These are phyloP conservation scores for Folsomia manolachei DNA, from an alignment of 2,888 invertebrate species.

Conservation along the genomic window DNA sequence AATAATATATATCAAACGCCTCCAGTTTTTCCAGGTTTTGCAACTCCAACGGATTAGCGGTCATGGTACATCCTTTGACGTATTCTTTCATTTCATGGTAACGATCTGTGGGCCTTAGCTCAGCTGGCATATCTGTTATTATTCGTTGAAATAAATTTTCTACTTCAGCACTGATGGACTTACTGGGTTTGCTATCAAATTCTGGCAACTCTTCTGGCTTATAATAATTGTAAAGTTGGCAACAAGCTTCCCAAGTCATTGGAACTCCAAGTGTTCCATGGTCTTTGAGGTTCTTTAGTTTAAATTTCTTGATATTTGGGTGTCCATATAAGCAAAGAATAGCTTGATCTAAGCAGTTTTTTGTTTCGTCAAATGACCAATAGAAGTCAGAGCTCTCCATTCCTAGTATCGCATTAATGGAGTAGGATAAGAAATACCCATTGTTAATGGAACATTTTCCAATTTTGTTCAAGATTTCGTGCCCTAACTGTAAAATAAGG, in stretches of 20 bases:
- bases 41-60: background rate
- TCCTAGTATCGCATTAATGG: slow-evolving; percentile 69
- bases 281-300: slow-evolving; percentile 54
- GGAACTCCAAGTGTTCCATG: slow-evolving; percentile 35
- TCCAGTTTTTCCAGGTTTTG: background rate
- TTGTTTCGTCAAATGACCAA: slow-evolving; percentile 66
- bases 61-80: slow-evolving; percentile 16
- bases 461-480: slow-evolving; percentile 43
- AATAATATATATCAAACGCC: slow-evolving; percentile 74
- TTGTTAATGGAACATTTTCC: slow-evolving; percentile 56
- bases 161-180: slow-evolving; percentile 78
- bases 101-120: slow-evolving; percentile 62
- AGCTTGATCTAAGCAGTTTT: slow-evolving; percentile 78
- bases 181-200: slow-evolving; percentile 70
- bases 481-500: slow-evolving; percentile 47
- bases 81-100: slow-evolving; percentile 28
- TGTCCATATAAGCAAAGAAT: slow-evolving; percentile 82
- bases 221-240: slow-evolving; percentile 67
- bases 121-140: slow-evolving; percentile 65
- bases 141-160: slow-evolving; percentile 72
- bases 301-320: slow-evolving; percentile 67
- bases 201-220: slow-evolving; percentile 75
- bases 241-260: slow-evolving; percentile 53
- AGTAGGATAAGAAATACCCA: slow-evolving; percentile 74
- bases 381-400: slow-evolving; percentile 57